Evolutionary conservation across 2,113 vertebrate species (phyloP).

Genomic region (Chloropsis cyanopogon): DNA sequence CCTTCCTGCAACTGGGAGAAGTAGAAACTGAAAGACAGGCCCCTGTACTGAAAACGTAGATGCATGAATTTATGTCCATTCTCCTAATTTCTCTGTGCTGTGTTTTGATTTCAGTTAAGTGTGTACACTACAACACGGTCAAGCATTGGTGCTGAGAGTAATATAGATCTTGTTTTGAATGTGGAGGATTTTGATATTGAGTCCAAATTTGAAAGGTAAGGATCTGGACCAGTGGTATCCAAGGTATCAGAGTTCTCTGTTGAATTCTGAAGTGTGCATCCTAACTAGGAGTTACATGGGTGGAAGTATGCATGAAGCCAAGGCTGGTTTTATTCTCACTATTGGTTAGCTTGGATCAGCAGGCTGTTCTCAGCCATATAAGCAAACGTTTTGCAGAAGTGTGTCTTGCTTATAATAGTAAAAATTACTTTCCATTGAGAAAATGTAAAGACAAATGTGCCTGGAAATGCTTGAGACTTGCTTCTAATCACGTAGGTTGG

Average conservation of each 20-base stretch:
- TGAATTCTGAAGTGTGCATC: background rate
- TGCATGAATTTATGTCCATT: background rate
- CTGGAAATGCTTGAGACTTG: background rate
- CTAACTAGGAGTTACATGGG: fast-evolving
- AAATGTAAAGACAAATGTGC: background rate
- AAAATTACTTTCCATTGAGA: background rate
- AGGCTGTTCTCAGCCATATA: fast-evolving
- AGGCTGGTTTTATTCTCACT: background rate
- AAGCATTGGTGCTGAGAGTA: constrained; percentile 79
- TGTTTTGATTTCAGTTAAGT: constrained; percentile 79
- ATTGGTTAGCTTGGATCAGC: background rate
- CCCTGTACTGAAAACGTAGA: fast-evolving
- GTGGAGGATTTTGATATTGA: constrained; percentile 91
- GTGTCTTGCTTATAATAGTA: background rate
- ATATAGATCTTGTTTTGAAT: constrained; percentile 86
- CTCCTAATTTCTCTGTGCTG: background rate
- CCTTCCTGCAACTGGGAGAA: fast-evolving
- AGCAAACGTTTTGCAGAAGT: background rate
- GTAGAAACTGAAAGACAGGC: background rate
- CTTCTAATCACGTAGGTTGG: background rate
- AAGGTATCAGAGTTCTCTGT: too few relatives aligned
- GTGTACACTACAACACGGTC: constrained; percentile 88
- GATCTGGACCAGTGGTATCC: background rate
- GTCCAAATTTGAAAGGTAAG: constrained; percentile 91
- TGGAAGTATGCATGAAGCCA: too few relatives aligned